phyloP scores from a whole-genome alignment of 2,113 vertebrate genomes.

The Xiphias gladius region DNA sequence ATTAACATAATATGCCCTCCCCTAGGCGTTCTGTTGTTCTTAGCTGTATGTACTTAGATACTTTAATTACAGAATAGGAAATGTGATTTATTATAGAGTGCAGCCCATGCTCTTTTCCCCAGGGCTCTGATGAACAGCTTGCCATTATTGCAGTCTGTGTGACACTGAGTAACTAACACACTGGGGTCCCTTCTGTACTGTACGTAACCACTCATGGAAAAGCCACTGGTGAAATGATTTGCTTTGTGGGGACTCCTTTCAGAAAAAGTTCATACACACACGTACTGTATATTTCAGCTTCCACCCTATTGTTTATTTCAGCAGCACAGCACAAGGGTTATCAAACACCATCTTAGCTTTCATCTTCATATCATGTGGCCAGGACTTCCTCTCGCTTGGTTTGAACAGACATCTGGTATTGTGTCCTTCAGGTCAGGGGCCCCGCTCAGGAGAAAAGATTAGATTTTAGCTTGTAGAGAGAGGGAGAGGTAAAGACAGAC shows the following conservation, averaged over 20 bases:
- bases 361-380: conserved; percentile 68
- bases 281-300: conserved; percentile 37
- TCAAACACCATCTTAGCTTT: conserved; percentile 73
- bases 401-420: conserved; percentile 78
- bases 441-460: conserved; percentile 53
- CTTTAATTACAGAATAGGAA: conserved; percentile 74
- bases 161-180: conserved; percentile 55
- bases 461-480: conserved; percentile 73
- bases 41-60: conserved; percentile 57
- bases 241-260: conserved; percentile 68
- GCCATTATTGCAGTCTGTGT: conserved; percentile 65
- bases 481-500: conserved; percentile 53
- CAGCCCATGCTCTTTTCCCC: conserved; percentile 41
- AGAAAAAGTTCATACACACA: conserved; percentile 39
- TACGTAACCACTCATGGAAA: conserved; percentile 62
- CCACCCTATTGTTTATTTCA: conserved; percentile 67
- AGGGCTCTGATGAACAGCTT: conserved; percentile 69
- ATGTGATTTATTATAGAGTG: conserved; percentile 67
- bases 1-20: conserved; percentile 60
- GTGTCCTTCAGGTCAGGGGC: conserved; percentile 67
- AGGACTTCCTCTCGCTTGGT: conserved; percentile 64
- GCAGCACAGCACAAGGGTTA: conserved; percentile 50
- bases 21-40: conserved; percentile 63
- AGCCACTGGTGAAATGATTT: conserved; percentile 63
- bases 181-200: conserved; percentile 49